Evolutionary conservation across 2,113 vertebrate species (phyloP).

Genomic region (Hydrolagus affinis): DNA sequence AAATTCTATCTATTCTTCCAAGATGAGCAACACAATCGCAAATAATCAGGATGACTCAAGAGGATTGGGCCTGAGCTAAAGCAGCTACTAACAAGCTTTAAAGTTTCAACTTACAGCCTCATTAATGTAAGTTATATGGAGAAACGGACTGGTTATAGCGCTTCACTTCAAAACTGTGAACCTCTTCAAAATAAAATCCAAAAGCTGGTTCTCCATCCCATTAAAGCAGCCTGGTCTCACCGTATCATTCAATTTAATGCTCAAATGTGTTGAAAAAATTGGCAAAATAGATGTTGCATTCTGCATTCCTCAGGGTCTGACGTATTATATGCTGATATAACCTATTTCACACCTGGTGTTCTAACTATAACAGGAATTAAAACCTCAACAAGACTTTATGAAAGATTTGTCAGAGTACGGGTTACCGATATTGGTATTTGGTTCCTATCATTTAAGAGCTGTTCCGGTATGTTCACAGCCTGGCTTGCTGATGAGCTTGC

Average conservation of each 20-base stretch:
- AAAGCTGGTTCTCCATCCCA: background rate
- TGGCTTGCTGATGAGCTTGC: background rate
- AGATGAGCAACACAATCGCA: background rate
- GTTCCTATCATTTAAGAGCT: background rate
- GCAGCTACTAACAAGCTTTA: no score
- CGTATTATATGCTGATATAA: background rate
- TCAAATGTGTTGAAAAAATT: background rate
- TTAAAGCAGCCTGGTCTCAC: background rate
- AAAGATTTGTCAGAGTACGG: background rate
- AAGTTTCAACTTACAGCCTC: background rate
- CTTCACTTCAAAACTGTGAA: background rate
- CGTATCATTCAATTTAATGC: background rate
- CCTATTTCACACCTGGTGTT: background rate
- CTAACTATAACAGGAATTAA: constrained; percentile 12
- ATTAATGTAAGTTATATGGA: background rate
- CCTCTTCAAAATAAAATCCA: background rate
- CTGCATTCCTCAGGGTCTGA: background rate
- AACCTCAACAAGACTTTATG: background rate
- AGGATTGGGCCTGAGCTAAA: background rate
- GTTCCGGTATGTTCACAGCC: background rate
- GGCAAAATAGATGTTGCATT: background rate
- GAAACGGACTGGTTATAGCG: background rate
- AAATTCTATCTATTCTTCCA: background rate
- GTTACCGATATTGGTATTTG: background rate
- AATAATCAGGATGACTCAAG: background rate